Conservation (phyloP, 1,140 invertebrate species). For the Anastrepha ludens region DNA sequence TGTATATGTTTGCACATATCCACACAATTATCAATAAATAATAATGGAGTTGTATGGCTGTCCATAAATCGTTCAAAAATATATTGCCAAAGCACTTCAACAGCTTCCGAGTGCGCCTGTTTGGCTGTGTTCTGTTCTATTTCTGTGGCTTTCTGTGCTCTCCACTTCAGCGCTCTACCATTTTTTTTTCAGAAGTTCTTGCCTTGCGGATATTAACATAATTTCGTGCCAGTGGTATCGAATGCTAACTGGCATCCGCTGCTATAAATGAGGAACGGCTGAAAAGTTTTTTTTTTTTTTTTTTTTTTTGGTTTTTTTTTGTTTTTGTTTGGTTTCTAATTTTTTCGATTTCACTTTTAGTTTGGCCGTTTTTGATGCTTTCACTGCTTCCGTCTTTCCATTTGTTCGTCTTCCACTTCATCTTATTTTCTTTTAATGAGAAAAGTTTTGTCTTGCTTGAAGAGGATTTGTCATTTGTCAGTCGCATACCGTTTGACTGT, state of each 20-base stretch:
- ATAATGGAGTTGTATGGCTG: no score
- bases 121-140: neutral
- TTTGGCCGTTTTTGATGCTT: neutral
- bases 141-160: neutral
- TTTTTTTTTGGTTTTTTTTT: neutral
- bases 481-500: neutral
- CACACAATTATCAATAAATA: no score
- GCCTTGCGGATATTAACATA: neutral
- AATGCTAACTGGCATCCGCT: conserved; percentile 12
- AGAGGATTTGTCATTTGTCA: conserved; percentile 34
- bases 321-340: neutral
- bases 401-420: neutral
- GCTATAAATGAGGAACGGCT: neutral
- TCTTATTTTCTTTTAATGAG: conserved; percentile 34
- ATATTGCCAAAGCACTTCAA: no score
- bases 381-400: neutral
- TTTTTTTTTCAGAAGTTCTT: neutral
- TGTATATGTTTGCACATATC: no score
- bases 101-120: no score
- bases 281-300: neutral
- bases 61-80: no score
- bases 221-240: conserved; percentile 20
- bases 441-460: conserved; percentile 24
- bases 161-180: neutral
- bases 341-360: neutral